phyloP scores from a whole-genome alignment of 1,140 invertebrate genomes.

The Heterodera schachtii region DNA sequence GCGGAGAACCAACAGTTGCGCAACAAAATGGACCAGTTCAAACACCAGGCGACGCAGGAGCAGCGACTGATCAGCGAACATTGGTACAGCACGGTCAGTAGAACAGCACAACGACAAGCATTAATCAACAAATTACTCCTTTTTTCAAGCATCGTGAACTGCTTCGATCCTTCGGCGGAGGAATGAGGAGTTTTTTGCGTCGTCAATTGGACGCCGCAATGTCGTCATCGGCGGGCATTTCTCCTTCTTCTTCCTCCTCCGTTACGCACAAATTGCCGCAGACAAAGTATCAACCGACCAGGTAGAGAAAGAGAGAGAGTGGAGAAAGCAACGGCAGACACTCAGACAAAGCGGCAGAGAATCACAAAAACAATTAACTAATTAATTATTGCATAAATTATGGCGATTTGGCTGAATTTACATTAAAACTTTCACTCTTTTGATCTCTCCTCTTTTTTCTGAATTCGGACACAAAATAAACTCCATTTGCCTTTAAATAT shows the following conservation, averaged over 20 bases:
- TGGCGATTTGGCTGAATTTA: too few relatives aligned
- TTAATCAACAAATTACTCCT: not conserved
- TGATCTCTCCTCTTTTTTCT: too few relatives aligned
- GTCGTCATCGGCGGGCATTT: not conserved
- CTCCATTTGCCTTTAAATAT: too few relatives aligned
- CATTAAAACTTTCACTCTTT: too few relatives aligned
- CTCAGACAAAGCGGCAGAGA: too few relatives aligned
- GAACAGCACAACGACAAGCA: too few relatives aligned
- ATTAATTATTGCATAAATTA: too few relatives aligned
- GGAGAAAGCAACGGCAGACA: too few relatives aligned
- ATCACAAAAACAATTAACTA: too few relatives aligned
- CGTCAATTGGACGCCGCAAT: not conserved
- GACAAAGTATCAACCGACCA: not conserved
- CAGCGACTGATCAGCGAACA: not conserved
- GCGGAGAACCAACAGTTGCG: constrained; percentile 21
- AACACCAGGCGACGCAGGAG: constrained; percentile 25
- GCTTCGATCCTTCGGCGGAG: not conserved
- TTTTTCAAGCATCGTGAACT: not conserved
- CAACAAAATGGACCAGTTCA: constrained; percentile 26
- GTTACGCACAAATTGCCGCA: too few relatives aligned
- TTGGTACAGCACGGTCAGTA: not conserved
- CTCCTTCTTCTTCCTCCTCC: not conserved
- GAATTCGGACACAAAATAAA: too few relatives aligned
- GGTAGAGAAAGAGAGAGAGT: not conserved
- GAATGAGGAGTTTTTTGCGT: not conserved